Evolutionary conservation across 2,113 vertebrate genomes (phyloP).

Genomic region (Takifugu bimaculatus): DNA sequence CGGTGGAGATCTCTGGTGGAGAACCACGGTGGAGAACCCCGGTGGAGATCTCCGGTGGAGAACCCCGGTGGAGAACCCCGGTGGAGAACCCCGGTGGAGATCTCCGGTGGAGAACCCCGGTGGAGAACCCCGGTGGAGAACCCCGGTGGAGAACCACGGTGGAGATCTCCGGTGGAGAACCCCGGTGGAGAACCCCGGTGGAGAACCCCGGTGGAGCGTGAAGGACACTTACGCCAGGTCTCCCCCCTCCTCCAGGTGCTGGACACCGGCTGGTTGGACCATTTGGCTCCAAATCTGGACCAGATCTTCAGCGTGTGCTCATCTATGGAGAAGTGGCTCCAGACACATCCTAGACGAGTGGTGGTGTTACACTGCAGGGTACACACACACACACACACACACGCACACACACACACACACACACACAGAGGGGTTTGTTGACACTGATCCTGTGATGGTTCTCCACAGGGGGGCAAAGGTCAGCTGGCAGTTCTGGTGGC

Average conservation of each 20-base stretch:
- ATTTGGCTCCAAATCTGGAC: constrained; percentile 82
- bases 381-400: constrained; percentile 24
- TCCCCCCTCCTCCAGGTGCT: constrained; percentile 71
- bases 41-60: no score
- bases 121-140: no score
- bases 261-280: constrained; percentile 87
- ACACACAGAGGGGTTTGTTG: background rate
- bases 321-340: constrained; percentile 87
- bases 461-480: constrained; percentile 82
- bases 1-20: no score
- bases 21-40: no score
- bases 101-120: no score
- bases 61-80: no score
- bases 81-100: no score
- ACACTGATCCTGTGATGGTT: constrained; percentile 10
- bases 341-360: constrained; percentile 78
- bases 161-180: no score
- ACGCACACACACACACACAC: background rate
- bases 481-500: constrained; percentile 86
- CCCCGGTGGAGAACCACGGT: no score
- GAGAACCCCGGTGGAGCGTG: no score
- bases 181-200: no score
- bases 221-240: no score
- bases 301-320: constrained; percentile 86
- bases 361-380: constrained; percentile 90